These are phyloP conservation scores for Conger conger DNA, from an alignment of 2,113 vertebrate species.

Conservation along the genomic window DNA sequence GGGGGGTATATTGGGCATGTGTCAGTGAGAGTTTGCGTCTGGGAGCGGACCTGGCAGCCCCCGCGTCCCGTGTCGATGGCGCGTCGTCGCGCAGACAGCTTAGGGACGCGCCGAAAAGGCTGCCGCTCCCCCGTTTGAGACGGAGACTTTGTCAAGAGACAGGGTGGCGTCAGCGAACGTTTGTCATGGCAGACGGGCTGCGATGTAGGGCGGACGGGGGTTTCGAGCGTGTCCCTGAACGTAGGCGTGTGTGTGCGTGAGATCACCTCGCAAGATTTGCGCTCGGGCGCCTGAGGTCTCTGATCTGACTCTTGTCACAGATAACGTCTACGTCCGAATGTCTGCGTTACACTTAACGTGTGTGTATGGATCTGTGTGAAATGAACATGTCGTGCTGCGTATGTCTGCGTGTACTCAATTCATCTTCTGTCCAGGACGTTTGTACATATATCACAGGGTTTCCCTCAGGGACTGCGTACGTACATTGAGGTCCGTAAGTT, in stretches of 20 bases:
- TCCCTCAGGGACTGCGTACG: not conserved
- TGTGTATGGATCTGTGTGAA: not conserved
- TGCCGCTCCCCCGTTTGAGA: not conserved
- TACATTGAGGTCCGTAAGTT: no score
- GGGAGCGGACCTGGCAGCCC: conserved; percentile 45
- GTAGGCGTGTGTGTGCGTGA: not conserved
- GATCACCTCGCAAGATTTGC: not conserved
- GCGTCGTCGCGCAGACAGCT: conserved; percentile 45
- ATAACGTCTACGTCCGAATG: not conserved
- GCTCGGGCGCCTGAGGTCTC: not conserved
- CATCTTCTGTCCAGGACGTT: not conserved
- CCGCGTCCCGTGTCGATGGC: conserved; percentile 28
- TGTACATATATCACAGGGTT: not conserved
- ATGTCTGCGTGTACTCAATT: not conserved
- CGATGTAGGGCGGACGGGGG: no score
- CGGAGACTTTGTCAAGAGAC: not conserved
- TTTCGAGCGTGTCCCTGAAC: not conserved
- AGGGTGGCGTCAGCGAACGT: not conserved
- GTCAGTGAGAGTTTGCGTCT: not conserved
- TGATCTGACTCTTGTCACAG: not conserved
- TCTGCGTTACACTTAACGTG: not conserved
- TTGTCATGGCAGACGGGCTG: not conserved
- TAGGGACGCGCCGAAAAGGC: no score
- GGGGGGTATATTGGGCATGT: not conserved
- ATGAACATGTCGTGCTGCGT: not conserved